Evolutionary conservation across 2,797 vertebrate genomes (phyloP), one percentile per base, ranked within the genome.

Genomic region (Erithacus rubecula): DNA sequence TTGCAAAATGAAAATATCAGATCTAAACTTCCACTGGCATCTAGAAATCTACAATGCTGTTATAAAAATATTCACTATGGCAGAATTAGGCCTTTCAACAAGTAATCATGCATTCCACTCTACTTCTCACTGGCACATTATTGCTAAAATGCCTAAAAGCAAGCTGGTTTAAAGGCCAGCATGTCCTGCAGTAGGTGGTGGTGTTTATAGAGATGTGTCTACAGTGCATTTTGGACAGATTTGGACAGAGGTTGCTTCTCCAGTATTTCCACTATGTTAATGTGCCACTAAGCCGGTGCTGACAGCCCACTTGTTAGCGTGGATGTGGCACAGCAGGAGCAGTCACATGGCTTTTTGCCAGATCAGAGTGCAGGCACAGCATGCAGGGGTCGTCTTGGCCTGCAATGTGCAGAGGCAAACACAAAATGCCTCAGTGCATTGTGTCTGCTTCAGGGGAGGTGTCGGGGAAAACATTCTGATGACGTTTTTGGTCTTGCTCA

Each of bases 331-430:
- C 55, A 80, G 92, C 74, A 82, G 74, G 67, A 76, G 59, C 52
- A 46, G 32, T 87, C 75, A 79, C 1, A 1, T 87, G 71, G 44
- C 11, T 67, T 47, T 89, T 70, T 5, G 1, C 39, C 12, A 34
- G 84, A 70, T 79, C 36, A 44, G 47, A 81, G 18, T 10, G 14
- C 2, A 8, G 37, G 22, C 46, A 21, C 39, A 34, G 47, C 0
- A 0, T 36, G 13, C 18, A 14, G 26, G 19, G 63, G 36, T 92
- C 59, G 46, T 69, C 83, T 58, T 70, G 65, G 34, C 37, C 55
- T 65, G n/a, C 0, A 1, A 15, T 18, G 4, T 2, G 6, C 29
- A 46, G 55, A 58, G 27, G 32, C 44, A 43, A 67, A n/a, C 2
- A 7, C 17, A 41, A 15, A 41, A 41, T 53, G 24, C 34, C 36